Conservation (phyloP, 1,140 invertebrate genomes). For the Rhizoglyphus robini region DNA sequence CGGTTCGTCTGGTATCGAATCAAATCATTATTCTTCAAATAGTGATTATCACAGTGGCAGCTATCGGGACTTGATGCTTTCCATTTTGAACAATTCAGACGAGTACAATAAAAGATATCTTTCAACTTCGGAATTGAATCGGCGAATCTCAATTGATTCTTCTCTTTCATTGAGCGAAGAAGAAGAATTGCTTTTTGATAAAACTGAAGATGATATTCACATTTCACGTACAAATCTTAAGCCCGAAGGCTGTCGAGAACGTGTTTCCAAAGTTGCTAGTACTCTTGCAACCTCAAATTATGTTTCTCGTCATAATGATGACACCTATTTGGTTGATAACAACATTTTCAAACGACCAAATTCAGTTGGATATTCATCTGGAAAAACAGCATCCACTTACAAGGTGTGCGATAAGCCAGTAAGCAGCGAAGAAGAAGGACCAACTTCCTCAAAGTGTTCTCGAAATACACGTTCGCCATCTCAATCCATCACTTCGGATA, state of each 20-base stretch:
- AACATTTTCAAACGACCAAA: slow-evolving; percentile 36
- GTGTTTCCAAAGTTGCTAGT: slow-evolving; percentile 32
- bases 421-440: slow-evolving; percentile 1
- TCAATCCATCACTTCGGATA: not conserved
- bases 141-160: too few relatives aligned
- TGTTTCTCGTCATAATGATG: slow-evolving; percentile 22
- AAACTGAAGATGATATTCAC: slow-evolving; percentile 64
- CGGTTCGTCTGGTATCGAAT: not conserved
- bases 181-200: slow-evolving; percentile 42
- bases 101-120: too few relatives aligned
- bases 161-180: too few relatives aligned
- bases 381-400: slow-evolving; percentile 17
- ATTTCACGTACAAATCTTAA: slow-evolving; percentile 31
- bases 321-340: slow-evolving; percentile 28
- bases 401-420: too few relatives aligned
- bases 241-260: slow-evolving; percentile 51
- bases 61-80: not conserved
- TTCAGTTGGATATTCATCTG: not conserved
- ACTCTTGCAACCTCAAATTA: slow-evolving; percentile 22
- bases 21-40: too few relatives aligned
- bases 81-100: slow-evolving; percentile 6
- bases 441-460: not conserved
- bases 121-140: too few relatives aligned
- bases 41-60: not conserved
- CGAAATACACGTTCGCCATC: not conserved